Evolutionary conservation across 2,888 invertebrate genomes (phyloP), one percentile per base, ranked within the genome.

Genomic region (Zygaena filipendulae): DNA sequence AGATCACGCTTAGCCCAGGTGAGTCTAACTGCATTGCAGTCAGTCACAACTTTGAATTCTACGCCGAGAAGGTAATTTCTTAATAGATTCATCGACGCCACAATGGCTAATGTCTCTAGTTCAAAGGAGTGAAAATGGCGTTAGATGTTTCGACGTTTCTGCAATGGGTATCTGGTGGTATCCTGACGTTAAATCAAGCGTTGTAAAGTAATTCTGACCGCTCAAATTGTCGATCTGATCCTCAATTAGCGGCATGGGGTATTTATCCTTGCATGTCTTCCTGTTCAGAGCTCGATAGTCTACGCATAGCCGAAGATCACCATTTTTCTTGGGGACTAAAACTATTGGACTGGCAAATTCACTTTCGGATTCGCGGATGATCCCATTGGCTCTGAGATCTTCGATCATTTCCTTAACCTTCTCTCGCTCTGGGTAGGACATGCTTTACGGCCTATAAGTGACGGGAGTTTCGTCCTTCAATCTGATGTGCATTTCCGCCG

Each of bases 21-120:
- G 11, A 35, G 30, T 2, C 40, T 28, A 11, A 59, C 31, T 2
- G 52, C 48, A 9, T 36, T 37, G 29, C 52, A 59, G 29, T 57
- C 57, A 23, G 45, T 39, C 1, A 35, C 13, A 3, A 45, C 26
- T 27, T 36, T 45, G 21, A 41, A 39, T 1, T 25, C 10, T 2
- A 40, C 23, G 1, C 50, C 50, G 8, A 52, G 14, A 4, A 56
- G 21, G 26, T 50, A 52, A 3, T 43, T 32, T 6, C 47, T 30
- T 21, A 54, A 49, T 21, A 43, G 42, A 10, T 41, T 31, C 16
- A 54, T 23, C 2, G 50, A 40, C 29, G 38, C 38, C n/a, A 54
- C 38, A 1, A 53, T 40, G 0, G 45, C 43, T 5, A 45, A 18
- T 0, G 45, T 41, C 22, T 47, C 42, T 2, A 49, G 23, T 13